Conservation (phyloP, 2,797 vertebrate genomes). For the Coreius guichenoti region DNA sequence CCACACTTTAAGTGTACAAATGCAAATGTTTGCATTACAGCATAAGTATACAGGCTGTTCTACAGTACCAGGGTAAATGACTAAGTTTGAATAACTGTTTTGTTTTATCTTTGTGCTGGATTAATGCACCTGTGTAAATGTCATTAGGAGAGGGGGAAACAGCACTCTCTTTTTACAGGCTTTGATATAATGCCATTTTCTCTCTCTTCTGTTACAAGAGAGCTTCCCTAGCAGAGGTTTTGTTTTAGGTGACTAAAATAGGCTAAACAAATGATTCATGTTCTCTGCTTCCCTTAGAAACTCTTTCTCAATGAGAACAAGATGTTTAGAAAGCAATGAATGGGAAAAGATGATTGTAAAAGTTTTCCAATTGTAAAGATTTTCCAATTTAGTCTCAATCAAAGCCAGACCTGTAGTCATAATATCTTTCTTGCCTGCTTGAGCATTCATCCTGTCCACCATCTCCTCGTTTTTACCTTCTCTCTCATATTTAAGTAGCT, state of each 20-base stretch:
- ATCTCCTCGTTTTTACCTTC: conserved; percentile 36
- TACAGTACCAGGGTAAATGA: background rate
- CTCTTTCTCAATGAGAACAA: conserved; percentile 14
- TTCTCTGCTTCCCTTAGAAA: background rate
- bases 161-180: conserved; percentile 16
- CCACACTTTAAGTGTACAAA: background rate
- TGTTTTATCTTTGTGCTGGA: conserved; percentile 2
- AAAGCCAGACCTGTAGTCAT: background rate
- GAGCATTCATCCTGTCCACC: background rate
- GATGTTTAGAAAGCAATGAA: conserved; percentile 31
- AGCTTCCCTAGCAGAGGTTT: background rate
- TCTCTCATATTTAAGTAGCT: background rate
- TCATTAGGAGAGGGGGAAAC: background rate
- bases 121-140: conserved; percentile 1
- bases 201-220: conserved; percentile 13
- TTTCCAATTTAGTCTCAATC: conserved; percentile 25
- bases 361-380: no score
- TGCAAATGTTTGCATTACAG: background rate
- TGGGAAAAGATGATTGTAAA: conserved; percentile 22
- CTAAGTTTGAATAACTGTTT: background rate
- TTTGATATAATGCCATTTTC: background rate
- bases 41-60: background rate
- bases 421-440: background rate
- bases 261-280: conserved; percentile 27
- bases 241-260: conserved; percentile 28